Conservation (phyloP, 2,888 invertebrate genomes). For the Horisme vitalbata region DNA sequence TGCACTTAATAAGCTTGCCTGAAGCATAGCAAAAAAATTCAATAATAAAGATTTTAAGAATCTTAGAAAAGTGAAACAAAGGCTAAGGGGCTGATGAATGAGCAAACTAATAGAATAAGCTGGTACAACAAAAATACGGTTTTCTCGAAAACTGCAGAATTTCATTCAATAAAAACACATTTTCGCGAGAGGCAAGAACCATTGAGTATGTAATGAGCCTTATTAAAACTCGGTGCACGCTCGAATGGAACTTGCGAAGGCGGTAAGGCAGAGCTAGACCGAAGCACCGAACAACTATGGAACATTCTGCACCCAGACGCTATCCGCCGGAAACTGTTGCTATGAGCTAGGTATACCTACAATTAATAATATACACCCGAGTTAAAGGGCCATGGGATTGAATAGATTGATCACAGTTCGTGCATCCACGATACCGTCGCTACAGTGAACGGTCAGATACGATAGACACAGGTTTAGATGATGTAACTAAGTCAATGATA, state of each 20-base stretch:
- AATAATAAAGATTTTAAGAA: too few species aligned
- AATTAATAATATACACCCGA: constrained; percentile 2
- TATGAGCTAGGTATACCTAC: constrained; percentile 35
- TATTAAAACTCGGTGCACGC: constrained; percentile 68
- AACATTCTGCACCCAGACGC: constrained; percentile 42
- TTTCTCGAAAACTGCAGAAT: constrained; percentile 12
- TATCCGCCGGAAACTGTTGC: constrained; percentile 66
- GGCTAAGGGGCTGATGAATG: constrained; percentile 1
- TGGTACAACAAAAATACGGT: background rate
- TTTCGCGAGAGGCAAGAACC: constrained; percentile 19
- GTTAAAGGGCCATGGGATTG: constrained; percentile 36
- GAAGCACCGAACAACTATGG: constrained; percentile 8
- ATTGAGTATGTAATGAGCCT: constrained; percentile 46
- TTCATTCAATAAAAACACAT: constrained; percentile 21
- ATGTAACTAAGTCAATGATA: too few species aligned
- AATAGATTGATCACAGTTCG: constrained; percentile 32
- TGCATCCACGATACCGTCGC: constrained; percentile 25
- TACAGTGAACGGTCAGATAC: background rate
- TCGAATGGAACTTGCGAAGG: constrained; percentile 56
- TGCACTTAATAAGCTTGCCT: too few species aligned
- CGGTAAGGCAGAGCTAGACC: constrained; percentile 40
- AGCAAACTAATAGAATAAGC: background rate
- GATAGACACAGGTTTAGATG: background rate
- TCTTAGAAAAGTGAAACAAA: background rate
- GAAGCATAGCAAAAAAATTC: too few species aligned